Base-by-base conservation (phyloP, 2,797 vertebrate genomes). In the Esox masquinongy region DNA sequence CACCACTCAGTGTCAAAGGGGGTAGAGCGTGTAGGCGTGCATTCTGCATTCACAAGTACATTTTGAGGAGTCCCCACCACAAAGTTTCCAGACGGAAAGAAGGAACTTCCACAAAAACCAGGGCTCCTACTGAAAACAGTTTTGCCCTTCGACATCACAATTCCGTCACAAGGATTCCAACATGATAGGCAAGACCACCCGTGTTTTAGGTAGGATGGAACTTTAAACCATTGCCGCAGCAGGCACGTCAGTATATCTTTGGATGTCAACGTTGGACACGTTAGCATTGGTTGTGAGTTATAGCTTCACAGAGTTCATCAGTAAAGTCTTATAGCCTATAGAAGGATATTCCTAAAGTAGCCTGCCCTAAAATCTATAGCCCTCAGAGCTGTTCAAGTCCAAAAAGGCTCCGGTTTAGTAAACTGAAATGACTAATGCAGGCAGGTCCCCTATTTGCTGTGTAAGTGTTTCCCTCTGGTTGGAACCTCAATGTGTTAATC, bases 401-500 rank as follows among this genome's bases (percentile, higher is more conserved):
- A 59, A 74, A 53, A 53, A 71, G 64, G 78, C 64, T 74, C 56
- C 56, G 74, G 72, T 80, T 85, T 68, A 80, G 34, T 75, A 73
- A 53, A 39, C 67, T 47, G 43, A 79, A 87, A 81, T 78, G 72
- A 67, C 79, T 73, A 81, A 84, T 34, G 50, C 75, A 83, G 80
- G 79, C 77, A 82, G 77, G 77, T 83, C 77, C 75, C 72, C 36
- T 68, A 74, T 82, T 80, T 81, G 74, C 56, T 77, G 22, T 70
- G 76, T 74, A 76, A 81, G 68, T 74, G 75, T 83, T 86, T 87
- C 74, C 80, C 74, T 81, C 64, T 78, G 12, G 29, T 66, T 73
- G 71, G 69, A 77, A 80, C 77, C 67, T 83, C 78, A 68, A 72
- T 36, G 76, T 82, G 82, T 83, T 83, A 84, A 83, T 85, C 75